Conservation (phyloP, 1,140 invertebrate species). For the Mylabris phalerata region DNA sequence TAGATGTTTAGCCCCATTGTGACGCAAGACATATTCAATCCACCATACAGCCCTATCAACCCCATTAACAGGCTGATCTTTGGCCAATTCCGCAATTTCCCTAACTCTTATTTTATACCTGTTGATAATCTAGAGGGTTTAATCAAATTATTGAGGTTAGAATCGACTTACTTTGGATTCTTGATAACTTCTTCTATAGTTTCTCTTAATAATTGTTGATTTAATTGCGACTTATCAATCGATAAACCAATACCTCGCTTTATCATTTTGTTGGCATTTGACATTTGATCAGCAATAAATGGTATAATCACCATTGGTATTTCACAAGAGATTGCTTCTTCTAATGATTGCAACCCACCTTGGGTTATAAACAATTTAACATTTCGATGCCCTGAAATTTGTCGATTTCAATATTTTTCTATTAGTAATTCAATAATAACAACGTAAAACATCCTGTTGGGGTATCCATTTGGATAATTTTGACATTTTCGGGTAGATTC, state of each 20-base stretch:
- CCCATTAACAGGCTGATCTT: constrained; percentile 20
- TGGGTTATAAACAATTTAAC: constrained; percentile 48
- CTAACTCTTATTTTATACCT: background rate
- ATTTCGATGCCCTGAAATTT: constrained; percentile 43
- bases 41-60: constrained; percentile 42
- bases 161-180: constrained; percentile 26
- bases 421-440: constrained; percentile 4
- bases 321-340: constrained; percentile 47
- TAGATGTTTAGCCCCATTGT: constrained; percentile 43
- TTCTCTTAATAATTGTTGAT: constrained; percentile 24
- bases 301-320: constrained; percentile 49
- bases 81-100: constrained; percentile 32
- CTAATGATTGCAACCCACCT: constrained; percentile 47
- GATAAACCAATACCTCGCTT: constrained; percentile 35
- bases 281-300: constrained; percentile 47
- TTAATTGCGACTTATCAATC: constrained; percentile 32
- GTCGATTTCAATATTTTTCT: background rate
- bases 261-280: constrained; percentile 41
- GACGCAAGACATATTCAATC: constrained; percentile 47
- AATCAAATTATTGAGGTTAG: too few relatives aligned
- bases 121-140: too few relatives aligned
- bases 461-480: constrained; percentile 48
- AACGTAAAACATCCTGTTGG: constrained; percentile 53
- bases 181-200: constrained; percentile 30
- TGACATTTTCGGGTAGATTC: constrained; percentile 42